phyloP scores from a whole-genome alignment of 2,113 vertebrate species.

The Poeciliopsis turrubarensis region DNA sequence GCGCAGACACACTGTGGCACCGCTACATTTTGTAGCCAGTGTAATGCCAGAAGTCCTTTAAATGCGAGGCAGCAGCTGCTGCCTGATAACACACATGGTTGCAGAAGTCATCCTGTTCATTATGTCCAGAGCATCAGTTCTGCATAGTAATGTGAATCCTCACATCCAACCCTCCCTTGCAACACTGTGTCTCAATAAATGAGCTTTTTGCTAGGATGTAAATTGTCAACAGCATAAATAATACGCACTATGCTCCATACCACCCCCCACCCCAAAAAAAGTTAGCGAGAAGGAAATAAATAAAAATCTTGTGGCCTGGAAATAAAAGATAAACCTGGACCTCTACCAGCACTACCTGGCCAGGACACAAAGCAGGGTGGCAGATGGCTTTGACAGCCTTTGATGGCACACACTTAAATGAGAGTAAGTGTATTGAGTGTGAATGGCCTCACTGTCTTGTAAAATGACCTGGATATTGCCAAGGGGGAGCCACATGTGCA shows the following conservation, averaged over 20 bases:
- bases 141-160: slow-evolving; percentile 47
- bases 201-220: slow-evolving; percentile 14
- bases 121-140: slow-evolving; percentile 33
- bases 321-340: slow-evolving; percentile 44
- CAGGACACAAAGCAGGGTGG: slow-evolving; percentile 5
- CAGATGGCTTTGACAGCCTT: slow-evolving; percentile 49
- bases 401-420: slow-evolving; percentile 38
- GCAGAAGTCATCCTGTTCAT: slow-evolving; percentile 36
- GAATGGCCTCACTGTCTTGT: slow-evolving; percentile 34
- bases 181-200: background rate
- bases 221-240: slow-evolving; percentile 8
- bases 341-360: slow-evolving; percentile 28
- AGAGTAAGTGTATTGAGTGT: slow-evolving; percentile 40
- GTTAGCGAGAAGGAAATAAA: slow-evolving; percentile 1
- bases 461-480: slow-evolving; percentile 33
- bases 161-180: background rate
- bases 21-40: background rate
- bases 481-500: slow-evolving; percentile 5
- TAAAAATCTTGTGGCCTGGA: slow-evolving; percentile 13
- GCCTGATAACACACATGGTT: slow-evolving; percentile 39
- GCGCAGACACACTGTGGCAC: background rate
- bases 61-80: slow-evolving; percentile 24
- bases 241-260: background rate
- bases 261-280: background rate
- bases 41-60: slow-evolving; percentile 12